phyloP scores from a whole-genome alignment of 2,113 vertebrate genomes.

The Syrmaticus mikado region DNA sequence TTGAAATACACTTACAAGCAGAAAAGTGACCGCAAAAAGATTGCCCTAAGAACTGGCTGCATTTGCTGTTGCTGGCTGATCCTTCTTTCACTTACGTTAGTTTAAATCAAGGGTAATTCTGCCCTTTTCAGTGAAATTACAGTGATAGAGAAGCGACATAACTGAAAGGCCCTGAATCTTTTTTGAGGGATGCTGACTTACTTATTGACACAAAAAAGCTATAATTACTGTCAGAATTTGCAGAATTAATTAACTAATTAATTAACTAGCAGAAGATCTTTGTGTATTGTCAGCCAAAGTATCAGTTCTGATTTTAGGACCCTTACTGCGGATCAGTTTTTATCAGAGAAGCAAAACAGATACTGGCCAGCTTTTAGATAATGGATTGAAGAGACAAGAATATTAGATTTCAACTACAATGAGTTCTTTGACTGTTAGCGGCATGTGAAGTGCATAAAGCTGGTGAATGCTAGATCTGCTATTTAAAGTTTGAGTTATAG shows the following conservation, averaged over 20 bases:
- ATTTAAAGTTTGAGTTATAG: background rate
- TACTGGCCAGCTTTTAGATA: background rate
- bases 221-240: conserved; percentile 42
- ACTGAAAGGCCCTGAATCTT: background rate
- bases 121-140: conserved; percentile 4
- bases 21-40: background rate
- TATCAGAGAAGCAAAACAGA: background rate
- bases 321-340: background rate
- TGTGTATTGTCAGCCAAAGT: conserved; percentile 36
- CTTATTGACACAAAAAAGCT: conserved; percentile 42
- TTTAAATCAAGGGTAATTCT: background rate
- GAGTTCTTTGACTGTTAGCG: background rate
- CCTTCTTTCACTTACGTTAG: background rate
- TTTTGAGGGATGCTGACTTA: conserved; percentile 30
- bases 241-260: conserved; percentile 33
- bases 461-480: background rate
- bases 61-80: background rate
- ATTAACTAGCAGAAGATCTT: background rate
- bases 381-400: background rate
- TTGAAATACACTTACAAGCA: background rate
- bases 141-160: conserved; percentile 2
- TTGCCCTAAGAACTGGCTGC: background rate
- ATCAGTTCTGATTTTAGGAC: conserved; percentile 20
- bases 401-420: background rate
- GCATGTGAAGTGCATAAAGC: background rate